A percentile compares a stretch with the other conserved stretches of the same genome.
phyloP scores from a whole-genome alignment of 2,113 vertebrate genomes.

The Phycodurus eques region DNA sequence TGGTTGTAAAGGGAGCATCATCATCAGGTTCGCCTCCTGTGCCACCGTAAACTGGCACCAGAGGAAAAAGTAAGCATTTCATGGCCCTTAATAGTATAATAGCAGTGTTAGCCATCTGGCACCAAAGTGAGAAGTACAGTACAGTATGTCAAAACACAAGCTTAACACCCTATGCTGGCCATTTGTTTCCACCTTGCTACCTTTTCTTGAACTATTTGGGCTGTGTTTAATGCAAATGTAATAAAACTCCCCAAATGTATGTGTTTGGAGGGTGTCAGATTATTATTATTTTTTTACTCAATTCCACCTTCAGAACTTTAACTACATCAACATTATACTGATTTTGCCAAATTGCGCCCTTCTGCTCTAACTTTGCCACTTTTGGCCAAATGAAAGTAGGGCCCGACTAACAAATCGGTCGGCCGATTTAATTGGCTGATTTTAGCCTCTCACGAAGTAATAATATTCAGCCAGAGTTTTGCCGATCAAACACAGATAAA shows the following conservation, averaged over 20 bases:
- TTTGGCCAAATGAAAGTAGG: too few species aligned
- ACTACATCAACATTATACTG: too few species aligned
- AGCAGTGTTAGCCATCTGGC: background rate
- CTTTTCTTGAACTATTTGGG: background rate
- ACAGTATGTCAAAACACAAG: background rate
- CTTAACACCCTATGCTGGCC: background rate
- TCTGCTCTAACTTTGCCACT: too few species aligned
- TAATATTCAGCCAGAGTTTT: too few species aligned
- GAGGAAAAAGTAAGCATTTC: slow-evolving; percentile 1
- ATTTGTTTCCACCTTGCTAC: background rate
- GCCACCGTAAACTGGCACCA: background rate
- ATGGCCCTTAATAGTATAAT: background rate
- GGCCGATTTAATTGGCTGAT: too few species aligned
- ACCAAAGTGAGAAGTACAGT: background rate
- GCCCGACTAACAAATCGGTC: too few species aligned
- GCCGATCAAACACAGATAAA: too few species aligned
- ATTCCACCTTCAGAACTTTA: too few species aligned
- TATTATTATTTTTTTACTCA: too few species aligned
- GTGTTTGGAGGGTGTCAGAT: too few species aligned
- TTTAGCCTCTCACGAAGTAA: too few species aligned
- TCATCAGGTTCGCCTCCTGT: background rate
- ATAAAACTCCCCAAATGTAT: background rate
- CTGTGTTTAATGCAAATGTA: background rate
- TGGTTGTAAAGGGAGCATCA: slow-evolving; percentile 16
- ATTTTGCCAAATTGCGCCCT: too few species aligned